Evolutionary conservation across 1,140 invertebrate genomes (phyloP).

Genomic region (Calosoma granatense): DNA sequence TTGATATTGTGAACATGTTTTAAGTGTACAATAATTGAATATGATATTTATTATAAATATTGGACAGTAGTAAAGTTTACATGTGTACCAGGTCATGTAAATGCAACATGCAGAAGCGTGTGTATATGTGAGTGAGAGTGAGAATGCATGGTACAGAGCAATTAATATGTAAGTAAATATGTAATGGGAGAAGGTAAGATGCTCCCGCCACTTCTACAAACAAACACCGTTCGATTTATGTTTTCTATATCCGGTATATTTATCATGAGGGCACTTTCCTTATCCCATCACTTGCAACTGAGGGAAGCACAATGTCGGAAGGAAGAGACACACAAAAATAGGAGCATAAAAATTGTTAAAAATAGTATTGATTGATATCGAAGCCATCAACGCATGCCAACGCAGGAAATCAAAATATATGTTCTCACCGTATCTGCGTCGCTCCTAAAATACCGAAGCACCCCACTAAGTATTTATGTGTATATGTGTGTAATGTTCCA

Average conservation of each 20-base stretch:
- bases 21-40: too few relatives aligned
- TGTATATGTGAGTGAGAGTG: too few relatives aligned
- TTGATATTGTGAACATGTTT: too few relatives aligned
- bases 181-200: slow-evolving; percentile 51
- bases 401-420: slow-evolving; percentile 2
- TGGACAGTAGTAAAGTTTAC: too few relatives aligned
- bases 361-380: neutral
- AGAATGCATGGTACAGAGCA: too few relatives aligned
- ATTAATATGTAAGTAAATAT: too few relatives aligned
- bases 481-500: neutral
- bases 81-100: too few relatives aligned
- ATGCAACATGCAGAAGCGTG: too few relatives aligned
- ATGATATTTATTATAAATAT: too few relatives aligned
- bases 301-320: slow-evolving; percentile 28
- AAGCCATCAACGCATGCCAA: slow-evolving; percentile 1
- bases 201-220: slow-evolving; percentile 34
- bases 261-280: slow-evolving; percentile 42
- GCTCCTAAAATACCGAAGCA: neutral
- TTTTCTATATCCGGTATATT: neutral
- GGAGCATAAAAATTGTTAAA: neutral
- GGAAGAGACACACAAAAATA: slow-evolving; percentile 12
- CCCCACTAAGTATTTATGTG: neutral
- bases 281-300: slow-evolving; percentile 45
- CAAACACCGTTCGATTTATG: slow-evolving; percentile 12
- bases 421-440: slow-evolving; percentile 4